These are phyloP conservation scores for Eulemur macaco DNA, from an alignment of 2,113 vertebrate genomes.

Conservation along the genomic window DNA sequence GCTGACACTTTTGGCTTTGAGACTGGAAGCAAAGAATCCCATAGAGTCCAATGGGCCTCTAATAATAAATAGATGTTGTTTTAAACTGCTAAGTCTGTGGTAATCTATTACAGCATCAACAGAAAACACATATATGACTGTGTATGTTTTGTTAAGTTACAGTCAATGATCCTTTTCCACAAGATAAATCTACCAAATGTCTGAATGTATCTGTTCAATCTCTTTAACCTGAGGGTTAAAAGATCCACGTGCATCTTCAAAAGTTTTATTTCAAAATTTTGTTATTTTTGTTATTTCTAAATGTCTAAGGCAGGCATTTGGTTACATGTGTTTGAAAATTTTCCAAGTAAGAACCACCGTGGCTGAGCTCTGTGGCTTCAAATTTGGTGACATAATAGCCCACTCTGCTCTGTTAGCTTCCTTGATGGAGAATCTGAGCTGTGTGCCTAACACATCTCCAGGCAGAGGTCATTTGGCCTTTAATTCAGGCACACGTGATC, in stretches of 20 bases:
- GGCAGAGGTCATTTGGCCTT: neutral
- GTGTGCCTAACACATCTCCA: neutral
- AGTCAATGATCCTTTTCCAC: neutral
- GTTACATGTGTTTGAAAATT: neutral
- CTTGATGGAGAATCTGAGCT: neutral
- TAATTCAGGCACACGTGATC: neutral
- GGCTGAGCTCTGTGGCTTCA: neutral
- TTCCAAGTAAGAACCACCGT: neutral
- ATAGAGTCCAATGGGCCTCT: neutral
- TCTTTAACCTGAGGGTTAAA: neutral
- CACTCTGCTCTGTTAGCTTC: neutral
- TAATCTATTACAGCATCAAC: neutral
- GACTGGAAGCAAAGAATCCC: neutral
- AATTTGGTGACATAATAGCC: neutral
- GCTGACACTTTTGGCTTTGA: neutral
- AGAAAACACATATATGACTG: neutral
- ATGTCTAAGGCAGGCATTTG: neutral
- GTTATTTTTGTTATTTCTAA: neutral
- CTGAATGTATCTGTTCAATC: neutral
- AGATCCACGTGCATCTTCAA: neutral
- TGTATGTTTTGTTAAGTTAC: neutral
- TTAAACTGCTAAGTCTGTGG: neutral
- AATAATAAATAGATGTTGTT: neutral
- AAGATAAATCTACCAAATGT: neutral
- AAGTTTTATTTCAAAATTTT: conserved; percentile 29